Conservation (phyloP, 2,888 invertebrate species). For the Lamproptera curius region DNA sequence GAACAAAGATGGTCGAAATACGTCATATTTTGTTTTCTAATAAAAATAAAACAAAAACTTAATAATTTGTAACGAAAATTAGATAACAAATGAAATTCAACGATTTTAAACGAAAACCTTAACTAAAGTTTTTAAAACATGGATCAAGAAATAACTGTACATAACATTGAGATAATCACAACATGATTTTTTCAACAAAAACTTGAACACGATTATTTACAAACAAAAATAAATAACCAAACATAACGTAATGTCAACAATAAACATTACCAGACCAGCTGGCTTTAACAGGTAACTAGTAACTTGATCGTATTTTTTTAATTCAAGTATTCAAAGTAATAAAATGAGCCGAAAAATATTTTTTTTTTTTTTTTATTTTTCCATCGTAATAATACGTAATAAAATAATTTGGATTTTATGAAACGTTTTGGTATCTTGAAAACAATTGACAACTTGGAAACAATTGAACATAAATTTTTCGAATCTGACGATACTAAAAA, state of each 20-base stretch:
- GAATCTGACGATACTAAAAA: too few relatives aligned
- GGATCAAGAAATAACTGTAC: background rate
- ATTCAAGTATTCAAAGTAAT: too few relatives aligned
- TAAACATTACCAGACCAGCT: constrained; percentile 23
- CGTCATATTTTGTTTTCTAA: background rate
- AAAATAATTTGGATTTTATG: too few relatives aligned
- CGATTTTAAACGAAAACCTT: constrained; percentile 24
- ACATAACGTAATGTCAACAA: background rate
- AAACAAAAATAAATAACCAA: constrained; percentile 15
- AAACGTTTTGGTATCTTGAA: too few relatives aligned
- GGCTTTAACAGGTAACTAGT: constrained; percentile 12
- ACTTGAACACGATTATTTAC: constrained; percentile 17
- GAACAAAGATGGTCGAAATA: too few relatives aligned
- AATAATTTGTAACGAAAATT: background rate
- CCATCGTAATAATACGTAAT: too few relatives aligned
- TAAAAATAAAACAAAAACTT: background rate
- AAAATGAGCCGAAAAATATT: too few relatives aligned
- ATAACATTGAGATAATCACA: background rate
- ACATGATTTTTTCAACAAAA: constrained; percentile 6
- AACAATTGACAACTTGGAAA: too few relatives aligned
- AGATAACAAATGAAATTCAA: constrained; percentile 21
- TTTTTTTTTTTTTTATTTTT: too few relatives aligned
- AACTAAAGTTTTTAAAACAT: constrained; percentile 7
- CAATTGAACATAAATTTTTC: too few relatives aligned
- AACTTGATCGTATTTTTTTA: too few relatives aligned